Base-by-base conservation (phyloP, 1,140 invertebrate genomes). In the Papilio glaucus region DNA sequence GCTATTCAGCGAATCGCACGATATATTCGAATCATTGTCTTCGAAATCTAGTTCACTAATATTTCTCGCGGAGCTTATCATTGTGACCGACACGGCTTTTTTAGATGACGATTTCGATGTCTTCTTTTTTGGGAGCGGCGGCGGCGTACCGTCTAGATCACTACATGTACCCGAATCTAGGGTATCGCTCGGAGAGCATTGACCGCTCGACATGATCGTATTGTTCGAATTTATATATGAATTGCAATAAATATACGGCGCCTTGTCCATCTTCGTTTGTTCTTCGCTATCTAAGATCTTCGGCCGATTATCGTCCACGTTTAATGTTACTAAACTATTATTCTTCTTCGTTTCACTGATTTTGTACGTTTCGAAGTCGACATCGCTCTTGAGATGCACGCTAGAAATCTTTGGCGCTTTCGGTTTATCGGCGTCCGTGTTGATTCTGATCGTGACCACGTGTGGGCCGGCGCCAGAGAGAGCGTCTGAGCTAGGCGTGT, bases 161-260 rank as follows among this genome's bases (percentile, higher is more conserved):
- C 96, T 97, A 89, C 96, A 96, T 8, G 96, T 97, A 15, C 96
- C 97, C 69, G 96, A 97, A 90, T 97, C 97, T 72, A 97, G 78
- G 0, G 96, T 97, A 73, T 97, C 96, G 72, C 93, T 94, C 0
- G 96, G 96, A 38, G 96, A 97, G 72, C 96, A 96, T 80, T 97
- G 96, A 0, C 96, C 96, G 83, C 96, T 96, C 5, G 95, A 95
- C 94, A 96, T 96, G 15, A 96, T 90, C 82, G 93, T 93, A 78
- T 94, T 94, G 9, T 86, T 88, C 38, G 88, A 89, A 77, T 87
- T 88, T 61, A 87, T 80, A 72, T 87, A 93, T 29, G 91, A 86
- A 78, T 89, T 93, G 76, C 91, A 93, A 71, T 89, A 91, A 73
- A 93, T 93, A 53, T 86, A 93, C 37, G 91, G 91, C 7, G 91